These are phyloP conservation scores for Felis chaus DNA, from an alignment of 2,113 vertebrate genomes.

Conservation along the genomic window DNA sequence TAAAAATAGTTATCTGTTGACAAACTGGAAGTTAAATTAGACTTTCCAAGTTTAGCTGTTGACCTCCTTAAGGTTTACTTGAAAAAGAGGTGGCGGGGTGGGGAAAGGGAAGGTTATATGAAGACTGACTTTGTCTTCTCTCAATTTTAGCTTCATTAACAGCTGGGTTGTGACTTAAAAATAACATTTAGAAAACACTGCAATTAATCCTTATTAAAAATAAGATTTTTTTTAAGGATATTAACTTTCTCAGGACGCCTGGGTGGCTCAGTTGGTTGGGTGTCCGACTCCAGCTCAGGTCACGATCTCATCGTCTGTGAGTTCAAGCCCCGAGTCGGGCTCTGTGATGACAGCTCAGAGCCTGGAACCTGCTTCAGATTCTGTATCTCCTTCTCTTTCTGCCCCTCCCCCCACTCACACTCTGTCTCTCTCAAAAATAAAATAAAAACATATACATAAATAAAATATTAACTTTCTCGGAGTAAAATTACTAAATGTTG, in stretches of 20 bases:
- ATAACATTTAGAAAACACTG: neutral
- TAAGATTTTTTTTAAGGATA: neutral
- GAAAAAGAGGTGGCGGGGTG: neutral
- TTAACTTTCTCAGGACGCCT: neutral
- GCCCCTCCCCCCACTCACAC: too few species aligned
- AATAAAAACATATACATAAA: too few species aligned
- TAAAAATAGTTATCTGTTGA: neutral
- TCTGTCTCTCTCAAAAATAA: too few species aligned
- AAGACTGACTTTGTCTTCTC: neutral
- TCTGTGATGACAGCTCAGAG: too few species aligned
- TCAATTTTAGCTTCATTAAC: neutral
- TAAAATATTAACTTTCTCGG: neutral
- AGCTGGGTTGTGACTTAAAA: neutral
- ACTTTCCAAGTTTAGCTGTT: neutral
- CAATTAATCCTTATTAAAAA: slow-evolving; percentile 22
- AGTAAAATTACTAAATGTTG: slow-evolving; percentile 21
- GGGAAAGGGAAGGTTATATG: neutral
- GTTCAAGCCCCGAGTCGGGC: too few species aligned
- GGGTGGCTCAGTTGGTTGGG: too few species aligned
- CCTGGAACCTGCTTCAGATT: too few species aligned
- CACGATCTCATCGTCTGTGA: too few species aligned
- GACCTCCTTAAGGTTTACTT: neutral
- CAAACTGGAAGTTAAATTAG: neutral
- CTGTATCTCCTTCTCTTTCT: too few species aligned
- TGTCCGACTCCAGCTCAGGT: too few species aligned